Conservation (phyloP, 1,140 invertebrate genomes). For the Streblospio benedicti region DNA sequence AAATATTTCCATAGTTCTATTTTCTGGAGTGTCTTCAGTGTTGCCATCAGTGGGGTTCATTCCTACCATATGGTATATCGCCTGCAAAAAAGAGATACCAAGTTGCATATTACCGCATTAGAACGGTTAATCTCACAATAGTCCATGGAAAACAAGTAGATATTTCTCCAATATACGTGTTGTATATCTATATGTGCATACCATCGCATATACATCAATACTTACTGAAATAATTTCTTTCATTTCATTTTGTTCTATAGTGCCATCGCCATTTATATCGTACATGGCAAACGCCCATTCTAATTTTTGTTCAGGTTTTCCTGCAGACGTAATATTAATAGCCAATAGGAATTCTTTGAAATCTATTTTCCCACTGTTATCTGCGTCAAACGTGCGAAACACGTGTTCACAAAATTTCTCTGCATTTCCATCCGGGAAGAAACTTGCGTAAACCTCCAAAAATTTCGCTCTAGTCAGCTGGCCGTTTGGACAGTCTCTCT, state of each 20-base stretch:
- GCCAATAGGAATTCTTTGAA: slow-evolving; percentile 37
- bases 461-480: slow-evolving; percentile 94
- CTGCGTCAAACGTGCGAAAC: slow-evolving; percentile 19
- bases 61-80: slow-evolving; percentile 97
- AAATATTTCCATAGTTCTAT: slow-evolving; percentile 96
- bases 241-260: slow-evolving; percentile 87
- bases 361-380: slow-evolving; percentile 19
- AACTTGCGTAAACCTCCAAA: slow-evolving; percentile 90
- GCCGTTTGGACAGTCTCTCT: slow-evolving; percentile 99
- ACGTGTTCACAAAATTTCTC: slow-evolving; percentile 20
- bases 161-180: too few relatives aligned
- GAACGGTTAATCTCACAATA: too few relatives aligned
- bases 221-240: slow-evolving; percentile 56
- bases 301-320: slow-evolving; percentile 94
- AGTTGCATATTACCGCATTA: slow-evolving; percentile 40
- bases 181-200: background rate
- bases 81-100: slow-evolving; percentile 69
- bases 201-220: background rate
- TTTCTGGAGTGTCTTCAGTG: slow-evolving; percentile 62
- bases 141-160: too few relatives aligned
- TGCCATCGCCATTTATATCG: slow-evolving; percentile 98
- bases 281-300: slow-evolving; percentile 97
- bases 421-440: slow-evolving; percentile 64
- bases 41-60: slow-evolving; percentile 74
- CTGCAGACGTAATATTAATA: slow-evolving; percentile 58